Base-by-base conservation (phyloP, 2,888 invertebrate species). In the Drosophila putrida region DNA sequence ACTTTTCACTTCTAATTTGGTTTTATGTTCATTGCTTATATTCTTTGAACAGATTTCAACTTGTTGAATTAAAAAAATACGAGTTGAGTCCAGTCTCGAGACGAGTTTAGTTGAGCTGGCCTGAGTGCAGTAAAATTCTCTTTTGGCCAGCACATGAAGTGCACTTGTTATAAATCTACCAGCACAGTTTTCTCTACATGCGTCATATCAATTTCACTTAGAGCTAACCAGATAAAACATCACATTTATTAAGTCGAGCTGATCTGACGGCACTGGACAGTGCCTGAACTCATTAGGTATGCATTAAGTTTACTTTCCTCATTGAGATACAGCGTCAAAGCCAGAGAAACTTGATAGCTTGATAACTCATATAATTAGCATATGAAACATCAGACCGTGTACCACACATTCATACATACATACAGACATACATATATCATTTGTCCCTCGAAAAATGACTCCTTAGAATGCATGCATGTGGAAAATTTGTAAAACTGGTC, bases 1-100 rank as follows among this genome's bases (percentile, higher is more conserved):
- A 87, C 76, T 72, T 81, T 78, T 81, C 76, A 62, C 75, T 77
- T 83, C 71, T 86, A 82, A 88, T 88, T 82, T 77, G 78, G 68
- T 70, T 71, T 62, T 62, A 66, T 63, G 68, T 51, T 73, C 75
- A 75, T 78, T 68, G 68, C 75, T 51, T 59, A 73, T 62, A 54
- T 84, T 82, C 74, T 74, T 64, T 70, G 77, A 69, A 63, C 88
- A 76, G 88, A 86, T 88, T 82, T 69, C 63, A 74, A 82, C 82
- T 88, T 82, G 82, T 82, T 88, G 82, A 88, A 59, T 65, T 69
- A 64, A 59, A 75, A 44, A 63, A 64, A 39, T 28, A 50, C 59
- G 25, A 49, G 41, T 54, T 10, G 5, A 25, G 41, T 54, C n/a
- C 33, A 38, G 9, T 54, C 41, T 54, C n/a, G 3, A 15, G 20